phyloP scores from a whole-genome alignment of 1,140 invertebrate genomes.

The Drosophila sechellia region DNA sequence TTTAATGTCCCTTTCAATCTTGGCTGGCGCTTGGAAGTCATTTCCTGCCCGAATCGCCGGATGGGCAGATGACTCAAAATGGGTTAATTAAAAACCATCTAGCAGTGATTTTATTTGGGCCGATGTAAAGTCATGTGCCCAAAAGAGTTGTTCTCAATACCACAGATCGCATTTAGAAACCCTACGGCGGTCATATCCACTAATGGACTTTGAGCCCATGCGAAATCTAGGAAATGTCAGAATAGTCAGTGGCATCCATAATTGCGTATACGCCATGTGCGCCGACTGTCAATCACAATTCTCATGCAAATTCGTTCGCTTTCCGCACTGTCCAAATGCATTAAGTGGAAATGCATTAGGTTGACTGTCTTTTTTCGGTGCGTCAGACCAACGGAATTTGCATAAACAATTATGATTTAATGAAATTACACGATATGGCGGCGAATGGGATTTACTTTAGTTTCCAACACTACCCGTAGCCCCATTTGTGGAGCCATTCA shows the following conservation, averaged over 20 bases:
- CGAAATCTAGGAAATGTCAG: constrained; percentile 59
- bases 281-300: constrained; percentile 70
- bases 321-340: constrained; percentile 44
- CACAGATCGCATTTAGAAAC: constrained; percentile 10
- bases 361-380: constrained; percentile 37
- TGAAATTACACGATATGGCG: constrained; percentile 46
- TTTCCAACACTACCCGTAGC: constrained; percentile 19
- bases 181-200: constrained; percentile 6
- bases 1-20: constrained; percentile 30
- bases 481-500: constrained; percentile 72
- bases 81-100: constrained; percentile 68
- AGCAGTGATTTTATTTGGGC: constrained; percentile 30
- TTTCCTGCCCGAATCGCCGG: constrained; percentile 73
- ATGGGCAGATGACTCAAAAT: constrained; percentile 75
- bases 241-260: constrained; percentile 62
- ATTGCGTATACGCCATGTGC: constrained; percentile 79
- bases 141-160: constrained; percentile 12
- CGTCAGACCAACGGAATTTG: constrained; percentile 45
- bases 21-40: constrained; percentile 41
- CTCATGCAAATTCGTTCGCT: constrained; percentile 54
- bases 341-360: constrained; percentile 43
- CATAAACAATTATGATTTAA: constrained; percentile 55
- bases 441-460: constrained; percentile 48
- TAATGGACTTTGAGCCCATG: constrained; percentile 6
- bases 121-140: constrained; percentile 4